Conservation (phyloP, 2,113 vertebrate genomes). For the Rhineura floridana region DNA sequence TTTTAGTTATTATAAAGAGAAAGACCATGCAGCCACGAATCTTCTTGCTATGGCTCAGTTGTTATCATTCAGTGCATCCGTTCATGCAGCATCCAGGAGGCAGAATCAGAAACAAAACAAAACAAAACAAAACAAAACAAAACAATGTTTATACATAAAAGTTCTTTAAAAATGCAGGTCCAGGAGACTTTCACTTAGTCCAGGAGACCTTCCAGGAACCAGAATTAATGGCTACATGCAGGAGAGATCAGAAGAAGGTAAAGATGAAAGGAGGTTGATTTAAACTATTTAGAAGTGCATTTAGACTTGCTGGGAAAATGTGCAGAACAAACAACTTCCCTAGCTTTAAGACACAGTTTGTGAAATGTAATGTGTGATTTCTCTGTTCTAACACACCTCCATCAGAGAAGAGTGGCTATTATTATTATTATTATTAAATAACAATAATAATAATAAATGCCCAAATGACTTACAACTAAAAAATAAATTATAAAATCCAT, state of each 20-base stretch:
- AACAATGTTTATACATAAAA: background rate
- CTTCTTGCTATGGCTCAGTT: background rate
- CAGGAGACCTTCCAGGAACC: background rate
- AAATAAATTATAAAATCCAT: too few relatives aligned
- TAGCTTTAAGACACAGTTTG: background rate
- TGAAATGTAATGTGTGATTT: background rate
- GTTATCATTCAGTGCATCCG: background rate
- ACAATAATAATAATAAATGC: too few relatives aligned
- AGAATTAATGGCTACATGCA: background rate
- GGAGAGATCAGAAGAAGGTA: too few relatives aligned
- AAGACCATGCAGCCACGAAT: background rate
- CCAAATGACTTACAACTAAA: too few relatives aligned
- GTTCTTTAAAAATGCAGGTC: background rate
- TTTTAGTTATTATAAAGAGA: constrained; percentile 1
- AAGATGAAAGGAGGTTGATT: background rate
- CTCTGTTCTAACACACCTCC: background rate
- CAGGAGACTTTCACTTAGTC: background rate
- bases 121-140: too few relatives aligned
- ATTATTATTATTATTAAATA: too few relatives aligned
- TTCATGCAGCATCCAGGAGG: background rate
- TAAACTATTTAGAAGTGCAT: background rate
- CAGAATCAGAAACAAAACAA: background rate
- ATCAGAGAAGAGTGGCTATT: background rate
- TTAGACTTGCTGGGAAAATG: background rate
- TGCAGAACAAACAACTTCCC: background rate